Evolutionary conservation across 2,113 vertebrate species (phyloP).

Genomic region (Notarius lentiginosus): DNA sequence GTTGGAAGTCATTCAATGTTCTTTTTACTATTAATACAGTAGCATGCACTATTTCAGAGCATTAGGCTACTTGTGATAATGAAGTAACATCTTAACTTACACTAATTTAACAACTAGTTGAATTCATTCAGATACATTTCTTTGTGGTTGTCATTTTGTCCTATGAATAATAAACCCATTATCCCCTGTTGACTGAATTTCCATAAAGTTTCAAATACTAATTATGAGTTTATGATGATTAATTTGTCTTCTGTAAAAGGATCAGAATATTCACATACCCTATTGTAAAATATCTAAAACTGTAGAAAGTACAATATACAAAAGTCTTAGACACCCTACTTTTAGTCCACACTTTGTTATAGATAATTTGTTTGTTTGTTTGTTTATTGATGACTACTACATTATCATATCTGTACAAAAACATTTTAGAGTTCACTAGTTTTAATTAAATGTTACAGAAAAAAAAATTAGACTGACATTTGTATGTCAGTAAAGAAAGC

Average conservation of each 20-base stretch:
- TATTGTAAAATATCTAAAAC: background rate
- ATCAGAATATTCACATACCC: background rate
- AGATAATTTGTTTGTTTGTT: no score
- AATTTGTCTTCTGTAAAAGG: background rate
- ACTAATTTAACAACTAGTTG: background rate
- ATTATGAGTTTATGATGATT: background rate
- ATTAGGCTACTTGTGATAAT: background rate
- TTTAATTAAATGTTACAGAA: no score
- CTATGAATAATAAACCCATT: background rate
- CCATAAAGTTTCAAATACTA: background rate
- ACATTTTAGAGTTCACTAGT: no score
- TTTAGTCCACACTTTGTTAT: no score
- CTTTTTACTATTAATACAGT: background rate
- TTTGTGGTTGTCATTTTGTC: background rate
- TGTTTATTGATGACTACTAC: no score
- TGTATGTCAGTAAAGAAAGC: no score
- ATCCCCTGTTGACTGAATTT: background rate
- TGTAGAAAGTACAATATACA: background rate
- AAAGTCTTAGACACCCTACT: no score
- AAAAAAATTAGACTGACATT: no score
- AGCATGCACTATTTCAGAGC: background rate
- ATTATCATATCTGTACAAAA: no score
- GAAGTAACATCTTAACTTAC: background rate
- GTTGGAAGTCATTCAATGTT: background rate
- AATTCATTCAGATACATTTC: background rate